Evolutionary conservation across 1,140 invertebrate genomes (phyloP), one percentile per base, ranked within the genome.

Genomic region (Metopolophium dirhodum): DNA sequence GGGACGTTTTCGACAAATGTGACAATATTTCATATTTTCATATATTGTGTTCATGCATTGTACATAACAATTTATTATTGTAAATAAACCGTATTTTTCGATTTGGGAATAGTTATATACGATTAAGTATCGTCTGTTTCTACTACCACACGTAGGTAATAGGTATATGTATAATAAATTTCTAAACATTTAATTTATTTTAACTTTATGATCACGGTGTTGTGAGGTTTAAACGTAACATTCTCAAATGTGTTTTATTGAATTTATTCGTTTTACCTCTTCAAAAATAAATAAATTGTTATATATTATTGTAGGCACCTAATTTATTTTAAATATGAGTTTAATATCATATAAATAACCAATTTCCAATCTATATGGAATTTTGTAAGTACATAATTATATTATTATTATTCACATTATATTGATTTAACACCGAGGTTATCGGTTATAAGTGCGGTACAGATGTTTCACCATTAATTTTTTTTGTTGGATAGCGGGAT

Each of bases 11-110:
- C 54, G 37, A 90, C 89, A 54, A 54, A 54, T 54, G 20, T 54
- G 20, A 54, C 51, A 90, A 90, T 90, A 90, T 68, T 90, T 90
- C 89, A 77, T 77, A 77, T 77, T 77, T 77, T 77, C 61, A 77
- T 77, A n/a, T 77, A 77, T n/a, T 77, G 30, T 68, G 61, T 77
- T n/a, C 61, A 47, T 45, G 49, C 20, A 23, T 89, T 45, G 54
- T 90, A 45, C 37, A 41, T 41, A 45, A 90, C 54, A 89, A 57
- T 57, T n/a, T n/a, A n/a, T n/a, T n/a, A n/a, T n/a, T n/a, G n/a
- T n/a, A n/a, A 86, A 86, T 30, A 37, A 89, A 54, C 47, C 51
- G 49, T 89, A 89, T 89, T 89, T 89, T 89, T 57, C n/a, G 87
- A 89, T 54, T 49, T 37, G 87, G n/a, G 87, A 89, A 89, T 49